phyloP scores from a whole-genome alignment of 2,888 invertebrate species.

The Chromoteleia sp. region DNA sequence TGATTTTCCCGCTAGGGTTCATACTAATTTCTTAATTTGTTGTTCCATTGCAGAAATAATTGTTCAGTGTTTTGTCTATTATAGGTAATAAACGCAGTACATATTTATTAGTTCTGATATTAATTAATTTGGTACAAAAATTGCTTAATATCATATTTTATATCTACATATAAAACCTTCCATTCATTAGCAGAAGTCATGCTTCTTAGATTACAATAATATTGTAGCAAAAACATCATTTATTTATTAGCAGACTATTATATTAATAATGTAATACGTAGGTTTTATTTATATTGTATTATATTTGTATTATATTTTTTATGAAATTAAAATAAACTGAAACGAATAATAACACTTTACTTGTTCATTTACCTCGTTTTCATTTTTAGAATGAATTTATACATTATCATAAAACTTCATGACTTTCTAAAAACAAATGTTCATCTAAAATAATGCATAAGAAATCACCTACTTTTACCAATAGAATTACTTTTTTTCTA shows the following conservation, averaged over 20 bases:
- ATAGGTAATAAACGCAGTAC: background rate
- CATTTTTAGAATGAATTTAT: no score
- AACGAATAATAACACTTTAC: background rate
- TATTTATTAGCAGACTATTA: constrained; percentile 31
- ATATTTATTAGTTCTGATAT: background rate
- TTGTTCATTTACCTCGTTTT: background rate
- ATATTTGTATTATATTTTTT: constrained; percentile 41
- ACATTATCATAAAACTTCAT: background rate
- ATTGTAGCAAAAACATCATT: constrained; percentile 33
- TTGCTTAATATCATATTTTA: background rate
- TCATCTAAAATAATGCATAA: background rate
- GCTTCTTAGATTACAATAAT: constrained; percentile 18
- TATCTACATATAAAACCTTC: constrained; percentile 13
- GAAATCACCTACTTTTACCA: constrained; percentile 34
- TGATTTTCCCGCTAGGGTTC: no score
- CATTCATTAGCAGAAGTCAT: constrained; percentile 3
- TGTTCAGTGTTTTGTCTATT: background rate
- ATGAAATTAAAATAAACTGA: constrained; percentile 35
- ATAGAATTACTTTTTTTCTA: constrained; percentile 5
- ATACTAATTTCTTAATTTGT: background rate
- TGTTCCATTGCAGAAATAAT: background rate
- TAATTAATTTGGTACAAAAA: background rate
- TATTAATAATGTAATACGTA: background rate
- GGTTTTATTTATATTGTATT: constrained; percentile 33
- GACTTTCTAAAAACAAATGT: constrained; percentile 14